Evolutionary conservation across 2,113 vertebrate species (phyloP).

Genomic region (Kryptolebias marmoratus): DNA sequence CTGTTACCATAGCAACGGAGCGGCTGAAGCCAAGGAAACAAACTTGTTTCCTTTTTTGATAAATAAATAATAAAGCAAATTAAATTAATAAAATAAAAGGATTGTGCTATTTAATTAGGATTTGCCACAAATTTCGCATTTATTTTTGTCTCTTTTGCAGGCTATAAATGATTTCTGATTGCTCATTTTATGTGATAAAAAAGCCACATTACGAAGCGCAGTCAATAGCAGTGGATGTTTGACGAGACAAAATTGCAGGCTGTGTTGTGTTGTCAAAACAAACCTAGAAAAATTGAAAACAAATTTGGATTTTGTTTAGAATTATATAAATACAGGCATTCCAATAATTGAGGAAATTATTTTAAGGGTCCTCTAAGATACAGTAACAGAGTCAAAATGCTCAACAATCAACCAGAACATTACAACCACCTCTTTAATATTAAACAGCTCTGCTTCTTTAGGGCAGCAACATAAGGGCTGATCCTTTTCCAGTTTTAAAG

Average conservation of each 20-base stretch:
- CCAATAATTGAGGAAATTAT: conserved; percentile 1
- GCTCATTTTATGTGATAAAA: not conserved
- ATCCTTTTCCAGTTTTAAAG: too few species aligned
- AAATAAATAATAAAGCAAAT: conserved; percentile 51
- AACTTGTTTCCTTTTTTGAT: conserved; percentile 45
- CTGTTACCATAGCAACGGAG: conserved; percentile 74
- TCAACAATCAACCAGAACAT: not conserved
- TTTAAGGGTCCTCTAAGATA: not conserved
- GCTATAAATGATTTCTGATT: not conserved
- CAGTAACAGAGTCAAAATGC: too few species aligned
- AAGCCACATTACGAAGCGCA: not conserved
- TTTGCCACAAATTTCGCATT: not conserved
- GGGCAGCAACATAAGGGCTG: not conserved
- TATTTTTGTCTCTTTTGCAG: not conserved
- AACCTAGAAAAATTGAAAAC: conserved; percentile 1
- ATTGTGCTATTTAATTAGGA: not conserved
- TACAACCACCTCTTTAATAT: not conserved
- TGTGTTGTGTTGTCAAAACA: conserved; percentile 12
- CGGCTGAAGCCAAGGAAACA: conserved; percentile 54
- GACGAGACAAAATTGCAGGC: not conserved
- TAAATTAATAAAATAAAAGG: conserved; percentile 28
- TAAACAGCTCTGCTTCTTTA: not conserved
- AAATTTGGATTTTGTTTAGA: not conserved
- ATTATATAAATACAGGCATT: not conserved
- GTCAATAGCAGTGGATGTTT: conserved; percentile 5